Base-by-base conservation (phyloP, 2,888 invertebrate genomes). In the Leptogaster cylindrica region DNA sequence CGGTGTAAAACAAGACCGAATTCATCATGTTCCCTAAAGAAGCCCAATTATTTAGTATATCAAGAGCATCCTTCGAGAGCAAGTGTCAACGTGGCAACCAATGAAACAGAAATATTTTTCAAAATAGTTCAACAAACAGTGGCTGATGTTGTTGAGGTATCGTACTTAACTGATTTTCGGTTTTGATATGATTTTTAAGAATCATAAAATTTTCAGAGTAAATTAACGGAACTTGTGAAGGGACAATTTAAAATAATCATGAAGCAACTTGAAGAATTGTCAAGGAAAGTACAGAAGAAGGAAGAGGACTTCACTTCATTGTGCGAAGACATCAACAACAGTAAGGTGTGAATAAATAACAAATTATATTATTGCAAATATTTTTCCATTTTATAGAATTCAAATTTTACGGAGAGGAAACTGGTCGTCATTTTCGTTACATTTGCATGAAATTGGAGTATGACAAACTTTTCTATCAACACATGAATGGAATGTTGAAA, bases 401-500 rank as follows among this genome's bases (percentile, higher is more conserved):
- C 0, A 70, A 72, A 2, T 77, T 78, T 25, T 80, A 78, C 46
- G 79, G 81, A 5, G 80, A 80, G 67, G 80, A 80, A 70, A 78
- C 78, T 20, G 76, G 77, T 0, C 75, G 78, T 1, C 79, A 81
- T 25, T 79, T 81, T 67, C 77, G 78, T 2, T 79, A 79, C 61
- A 73, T 80, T 5, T 80, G 81, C 73, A 80, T 80, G 81, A 80
- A 80, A 65, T 77, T 80, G 0, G 79, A 80, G 69, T 81, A 80
- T 64, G 79, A 80, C 31, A 72, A 73, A 16, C 58, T 71, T 0
- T 68, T 68, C 41, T 68, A 71, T 31, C 70, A 70, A 10, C 68
- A 71, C 6, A 23, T 48, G 25, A 31, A 33, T 14, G 55, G 55
- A 2, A 2, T 6, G 12, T 14, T 55, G 1, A 33, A 39, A 23